Conservation (phyloP, 2,888 invertebrate species). For the Noctua comes region DNA sequence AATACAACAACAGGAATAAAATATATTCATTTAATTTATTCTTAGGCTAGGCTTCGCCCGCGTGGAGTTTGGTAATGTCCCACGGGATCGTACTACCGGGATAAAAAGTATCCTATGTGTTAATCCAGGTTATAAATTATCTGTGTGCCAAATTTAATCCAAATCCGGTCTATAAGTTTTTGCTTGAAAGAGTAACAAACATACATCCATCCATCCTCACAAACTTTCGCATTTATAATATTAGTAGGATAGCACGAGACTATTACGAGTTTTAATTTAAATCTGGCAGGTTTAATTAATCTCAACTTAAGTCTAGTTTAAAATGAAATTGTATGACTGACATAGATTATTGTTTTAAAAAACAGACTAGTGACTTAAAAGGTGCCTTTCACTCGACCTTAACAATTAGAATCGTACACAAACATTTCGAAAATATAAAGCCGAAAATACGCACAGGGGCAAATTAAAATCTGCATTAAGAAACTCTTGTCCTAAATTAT, state of each 20-base stretch:
- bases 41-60: no score
- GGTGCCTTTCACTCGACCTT: not conserved
- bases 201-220: no score
- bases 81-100: no score
- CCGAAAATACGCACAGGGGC: not conserved
- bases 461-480: slow-evolving; percentile 62
- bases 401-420: slow-evolving; percentile 13
- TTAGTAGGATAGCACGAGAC: no score
- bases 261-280: not conserved
- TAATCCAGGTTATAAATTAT: no score
- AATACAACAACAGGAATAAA: not conserved
- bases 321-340: slow-evolving; percentile 7
- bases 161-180: no score
- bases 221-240: no score
- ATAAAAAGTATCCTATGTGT: no score
- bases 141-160: no score
- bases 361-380: not conserved
- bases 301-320: slow-evolving; percentile 2
- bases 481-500: slow-evolving; percentile 70
- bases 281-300: not conserved
- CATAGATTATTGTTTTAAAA: not conserved
- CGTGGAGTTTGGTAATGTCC: no score
- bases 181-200: no score
- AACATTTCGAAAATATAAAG: slow-evolving; percentile 14
- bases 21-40: no score